Conservation (phyloP, 2,113 vertebrate species). For the Mirza zaza region DNA sequence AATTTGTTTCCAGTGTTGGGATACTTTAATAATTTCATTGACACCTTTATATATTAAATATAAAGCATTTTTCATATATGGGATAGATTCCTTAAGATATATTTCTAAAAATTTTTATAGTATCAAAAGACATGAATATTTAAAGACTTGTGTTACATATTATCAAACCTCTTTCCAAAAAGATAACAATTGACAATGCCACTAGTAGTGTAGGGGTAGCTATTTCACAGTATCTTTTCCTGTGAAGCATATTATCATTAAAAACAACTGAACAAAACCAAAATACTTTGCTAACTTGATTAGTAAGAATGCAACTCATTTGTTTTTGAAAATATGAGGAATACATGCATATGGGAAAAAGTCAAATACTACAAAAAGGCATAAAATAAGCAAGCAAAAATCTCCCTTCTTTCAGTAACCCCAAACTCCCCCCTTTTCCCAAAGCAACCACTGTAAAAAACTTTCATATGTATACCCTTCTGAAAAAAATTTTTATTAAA, state of each 20-base stretch:
- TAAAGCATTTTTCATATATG: neutral
- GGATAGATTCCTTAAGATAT: neutral
- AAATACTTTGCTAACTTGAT: neutral
- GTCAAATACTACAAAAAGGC: neutral
- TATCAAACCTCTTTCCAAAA: constrained; percentile 4
- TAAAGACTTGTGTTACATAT: neutral
- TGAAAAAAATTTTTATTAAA: neutral
- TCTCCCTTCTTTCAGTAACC: neutral
- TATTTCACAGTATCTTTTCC: constrained; percentile 10
- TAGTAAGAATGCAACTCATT: neutral
- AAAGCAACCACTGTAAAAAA: neutral
- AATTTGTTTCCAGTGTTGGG: neutral
- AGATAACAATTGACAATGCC: neutral
- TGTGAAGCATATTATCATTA: neutral
- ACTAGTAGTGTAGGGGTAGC: too few species aligned
- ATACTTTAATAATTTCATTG: neutral
- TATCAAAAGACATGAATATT: constrained; percentile 7
- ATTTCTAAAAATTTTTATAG: neutral
- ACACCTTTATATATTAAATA: neutral
- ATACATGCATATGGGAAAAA: neutral
- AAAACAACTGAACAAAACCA: constrained; percentile 17
- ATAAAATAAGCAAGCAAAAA: neutral
- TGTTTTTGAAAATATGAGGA: constrained; percentile 12
- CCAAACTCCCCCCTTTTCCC: neutral
- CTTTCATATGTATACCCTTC: neutral